Evolutionary conservation across 2,888 invertebrate species (phyloP).

Genomic region (Himalopsyche japonica): DNA sequence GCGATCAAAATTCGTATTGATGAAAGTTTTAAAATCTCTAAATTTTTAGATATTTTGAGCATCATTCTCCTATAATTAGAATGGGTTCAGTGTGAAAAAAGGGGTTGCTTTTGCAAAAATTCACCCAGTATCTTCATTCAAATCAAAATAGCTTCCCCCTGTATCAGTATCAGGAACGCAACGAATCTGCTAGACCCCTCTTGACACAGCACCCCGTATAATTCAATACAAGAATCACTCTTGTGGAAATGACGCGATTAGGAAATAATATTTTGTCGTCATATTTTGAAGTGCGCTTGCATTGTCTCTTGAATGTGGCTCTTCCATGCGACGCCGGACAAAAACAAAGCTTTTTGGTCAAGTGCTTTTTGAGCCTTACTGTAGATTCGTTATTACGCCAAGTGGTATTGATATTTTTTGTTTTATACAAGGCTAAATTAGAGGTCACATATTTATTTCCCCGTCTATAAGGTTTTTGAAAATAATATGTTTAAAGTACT

Average conservation of each 20-base stretch:
- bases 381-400: neutral
- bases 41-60: too few relatives aligned
- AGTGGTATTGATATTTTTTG: neutral
- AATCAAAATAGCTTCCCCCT: conserved; percentile 8
- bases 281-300: conserved; percentile 34
- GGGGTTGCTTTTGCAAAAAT: neutral
- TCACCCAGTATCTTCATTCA: neutral
- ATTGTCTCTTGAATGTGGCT: conserved; percentile 21
- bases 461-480: too few relatives aligned
- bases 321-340: neutral
- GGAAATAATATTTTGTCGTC: conserved; percentile 42
- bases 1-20: too few relatives aligned
- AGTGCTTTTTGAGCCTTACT: neutral
- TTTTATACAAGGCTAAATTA: neutral
- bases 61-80: neutral
- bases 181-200: conserved; percentile 39
- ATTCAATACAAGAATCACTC: conserved; percentile 40
- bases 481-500: too few relatives aligned
- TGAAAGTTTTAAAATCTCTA: too few relatives aligned
- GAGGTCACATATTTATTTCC: neutral
- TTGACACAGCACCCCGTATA: conserved; percentile 32
- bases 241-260: conserved; percentile 41
- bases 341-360: neutral
- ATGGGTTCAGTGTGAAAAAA: neutral
- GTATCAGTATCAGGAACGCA: conserved; percentile 33